These are phyloP conservation scores for Lacanobia wlatinum DNA, from an alignment of 2,888 invertebrate species.

Conservation along the genomic window DNA sequence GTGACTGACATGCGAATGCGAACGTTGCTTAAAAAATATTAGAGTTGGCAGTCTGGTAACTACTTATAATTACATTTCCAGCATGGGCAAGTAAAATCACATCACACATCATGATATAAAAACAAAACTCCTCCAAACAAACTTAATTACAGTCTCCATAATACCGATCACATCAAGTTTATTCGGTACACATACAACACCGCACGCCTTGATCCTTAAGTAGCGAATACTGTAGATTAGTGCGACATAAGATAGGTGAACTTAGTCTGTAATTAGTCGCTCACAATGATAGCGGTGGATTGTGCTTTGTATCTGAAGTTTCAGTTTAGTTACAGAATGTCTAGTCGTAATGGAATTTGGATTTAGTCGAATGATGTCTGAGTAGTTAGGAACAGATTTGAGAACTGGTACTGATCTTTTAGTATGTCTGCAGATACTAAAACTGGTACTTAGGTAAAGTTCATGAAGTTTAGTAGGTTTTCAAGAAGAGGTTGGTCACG, in stretches of 20 bases:
- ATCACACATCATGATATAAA: not conserved
- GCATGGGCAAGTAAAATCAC: not conserved
- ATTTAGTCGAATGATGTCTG: conserved; percentile 42
- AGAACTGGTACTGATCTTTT: conserved; percentile 8
- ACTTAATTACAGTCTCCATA: conserved; percentile 36
- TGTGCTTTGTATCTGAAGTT: conserved; percentile 50
- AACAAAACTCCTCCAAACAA: not conserved
- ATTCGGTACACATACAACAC: conserved; percentile 21
- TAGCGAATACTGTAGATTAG: conserved; percentile 52
- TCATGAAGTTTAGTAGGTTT: conserved; percentile 9
- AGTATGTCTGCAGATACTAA: conserved; percentile 7
- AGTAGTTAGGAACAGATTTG: conserved; percentile 27
- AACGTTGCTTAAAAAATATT: too few species aligned
- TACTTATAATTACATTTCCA: not conserved
- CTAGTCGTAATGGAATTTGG: conserved; percentile 42
- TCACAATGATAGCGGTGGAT: conserved; percentile 46
- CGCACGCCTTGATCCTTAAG: conserved; percentile 38
- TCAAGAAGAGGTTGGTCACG: not conserved
- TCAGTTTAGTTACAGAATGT: conserved; percentile 54
- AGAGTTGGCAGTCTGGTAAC: too few species aligned
- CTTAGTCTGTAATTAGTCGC: conserved; percentile 59
- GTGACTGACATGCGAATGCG: too few species aligned
- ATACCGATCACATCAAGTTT: conserved; percentile 31
- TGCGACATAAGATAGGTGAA: conserved; percentile 58
- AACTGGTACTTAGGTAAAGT: not conserved